Conservation (phyloP, 2,888 invertebrate genomes). For the Gastrophysa polygoni region DNA sequence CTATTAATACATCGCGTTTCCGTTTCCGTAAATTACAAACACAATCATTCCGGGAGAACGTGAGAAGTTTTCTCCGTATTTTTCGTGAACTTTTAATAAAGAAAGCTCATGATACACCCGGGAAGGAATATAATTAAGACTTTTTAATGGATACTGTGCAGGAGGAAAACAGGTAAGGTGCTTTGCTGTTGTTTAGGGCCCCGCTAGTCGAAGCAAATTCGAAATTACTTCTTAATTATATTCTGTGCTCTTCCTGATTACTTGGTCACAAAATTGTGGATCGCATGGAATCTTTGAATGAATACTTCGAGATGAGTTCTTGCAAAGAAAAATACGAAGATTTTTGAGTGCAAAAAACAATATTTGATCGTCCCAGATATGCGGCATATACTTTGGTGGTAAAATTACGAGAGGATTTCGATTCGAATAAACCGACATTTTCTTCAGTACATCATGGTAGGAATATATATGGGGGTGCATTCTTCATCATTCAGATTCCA, state of each 20-base stretch:
- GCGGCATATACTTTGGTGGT: too few species aligned
- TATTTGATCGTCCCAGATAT: too few species aligned
- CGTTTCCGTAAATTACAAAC: conserved; percentile 36
- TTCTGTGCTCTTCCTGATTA: neutral
- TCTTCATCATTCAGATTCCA: too few species aligned
- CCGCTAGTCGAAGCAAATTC: conserved; percentile 13
- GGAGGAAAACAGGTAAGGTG: conserved; percentile 51
- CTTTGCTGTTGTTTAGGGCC: conserved; percentile 38
- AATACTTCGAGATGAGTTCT: neutral
- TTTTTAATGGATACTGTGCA: conserved; percentile 53
- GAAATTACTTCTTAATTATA: conserved; percentile 3
- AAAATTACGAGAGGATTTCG: too few species aligned
- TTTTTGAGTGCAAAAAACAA: too few species aligned
- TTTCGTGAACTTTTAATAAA: conserved; percentile 49
- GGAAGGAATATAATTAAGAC: conserved; percentile 51
- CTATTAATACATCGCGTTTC: conserved; percentile 18
- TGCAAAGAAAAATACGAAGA: too few species aligned
- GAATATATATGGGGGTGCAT: too few species aligned
- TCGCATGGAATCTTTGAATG: neutral
- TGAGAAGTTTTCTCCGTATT: conserved; percentile 36
- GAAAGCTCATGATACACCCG: conserved; percentile 45
- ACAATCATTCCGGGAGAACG: conserved; percentile 43
- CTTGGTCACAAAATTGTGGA: neutral
- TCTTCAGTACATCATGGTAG: too few species aligned
- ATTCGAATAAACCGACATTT: too few species aligned